phyloP scores from a whole-genome alignment of 2,113 vertebrate species.

The Rhegmatorhina hoffmannsi region DNA sequence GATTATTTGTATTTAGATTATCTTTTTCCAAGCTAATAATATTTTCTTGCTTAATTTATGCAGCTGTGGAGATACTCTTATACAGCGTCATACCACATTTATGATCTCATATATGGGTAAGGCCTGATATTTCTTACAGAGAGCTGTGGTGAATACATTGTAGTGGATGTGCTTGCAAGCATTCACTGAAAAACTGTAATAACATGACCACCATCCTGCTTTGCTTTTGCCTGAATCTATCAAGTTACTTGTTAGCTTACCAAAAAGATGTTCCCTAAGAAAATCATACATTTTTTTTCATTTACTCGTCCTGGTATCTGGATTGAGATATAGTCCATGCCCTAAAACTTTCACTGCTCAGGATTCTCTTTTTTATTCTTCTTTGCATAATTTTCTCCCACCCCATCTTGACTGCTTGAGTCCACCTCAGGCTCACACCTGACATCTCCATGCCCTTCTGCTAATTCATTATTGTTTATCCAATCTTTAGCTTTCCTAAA shows the following conservation, averaged over 20 bases:
- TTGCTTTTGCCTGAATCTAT: constrained; percentile 22
- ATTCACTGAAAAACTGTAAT: neutral
- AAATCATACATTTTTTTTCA: neutral
- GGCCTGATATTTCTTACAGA: constrained; percentile 37
- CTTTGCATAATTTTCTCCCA: neutral
- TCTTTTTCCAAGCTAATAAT: neutral
- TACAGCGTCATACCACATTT: constrained; percentile 91
- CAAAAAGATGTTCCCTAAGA: neutral
- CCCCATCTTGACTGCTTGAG: neutral
- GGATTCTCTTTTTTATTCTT: neutral
- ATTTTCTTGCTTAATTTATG: constrained; percentile 37
- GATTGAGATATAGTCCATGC: neutral
- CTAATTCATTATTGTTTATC: neutral
- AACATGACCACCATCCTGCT: neutral
- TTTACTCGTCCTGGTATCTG: neutral
- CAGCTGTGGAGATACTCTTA: constrained; percentile 96
- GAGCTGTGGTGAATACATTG: neutral
- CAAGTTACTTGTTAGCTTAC: neutral
- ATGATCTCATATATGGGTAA: constrained; percentile 84
- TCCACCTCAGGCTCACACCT: neutral
- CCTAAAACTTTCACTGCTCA: neutral
- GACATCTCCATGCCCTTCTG: neutral
- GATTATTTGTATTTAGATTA: neutral
- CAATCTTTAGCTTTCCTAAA: neutral
- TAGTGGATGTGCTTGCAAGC: neutral